These are phyloP conservation scores for Himalopsyche tibetana DNA, from an alignment of 2,888 invertebrate species.

Conservation along the genomic window DNA sequence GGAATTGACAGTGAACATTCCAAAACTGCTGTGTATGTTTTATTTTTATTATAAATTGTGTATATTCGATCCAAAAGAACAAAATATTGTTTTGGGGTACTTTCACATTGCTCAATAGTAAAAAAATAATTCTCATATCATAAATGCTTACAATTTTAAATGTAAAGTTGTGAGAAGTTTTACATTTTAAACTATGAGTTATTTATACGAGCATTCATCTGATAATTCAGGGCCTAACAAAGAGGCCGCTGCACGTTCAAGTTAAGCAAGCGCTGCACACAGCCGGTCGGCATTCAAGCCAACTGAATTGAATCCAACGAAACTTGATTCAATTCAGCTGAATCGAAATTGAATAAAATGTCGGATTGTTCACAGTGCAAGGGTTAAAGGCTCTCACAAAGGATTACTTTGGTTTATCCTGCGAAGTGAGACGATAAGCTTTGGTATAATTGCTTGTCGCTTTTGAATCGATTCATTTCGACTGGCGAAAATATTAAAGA, in stretches of 20 bases:
- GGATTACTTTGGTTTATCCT: background rate
- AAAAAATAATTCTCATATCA: too few relatives aligned
- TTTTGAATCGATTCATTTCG: background rate
- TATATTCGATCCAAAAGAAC: too few relatives aligned
- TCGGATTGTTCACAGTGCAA: background rate
- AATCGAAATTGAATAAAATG: slow-evolving; percentile 50
- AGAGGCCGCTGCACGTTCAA: background rate
- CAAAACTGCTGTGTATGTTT: too few relatives aligned
- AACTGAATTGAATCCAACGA: slow-evolving; percentile 45
- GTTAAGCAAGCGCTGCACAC: background rate
- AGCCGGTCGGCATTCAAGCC: slow-evolving; percentile 49
- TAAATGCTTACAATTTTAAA: too few relatives aligned
- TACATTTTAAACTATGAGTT: too few relatives aligned
- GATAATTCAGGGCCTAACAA: too few relatives aligned
- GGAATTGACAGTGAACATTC: too few relatives aligned
- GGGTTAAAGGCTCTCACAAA: background rate
- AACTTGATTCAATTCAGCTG: slow-evolving; percentile 52
- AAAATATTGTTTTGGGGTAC: too few relatives aligned
- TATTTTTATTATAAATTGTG: too few relatives aligned
- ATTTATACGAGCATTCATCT: too few relatives aligned
- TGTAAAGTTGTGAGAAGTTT: too few relatives aligned
- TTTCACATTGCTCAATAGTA: too few relatives aligned
- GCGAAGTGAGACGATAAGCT: background rate
- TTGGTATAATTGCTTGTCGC: background rate
- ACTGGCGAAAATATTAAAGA: background rate